phyloP scores from a whole-genome alignment of 2,113 vertebrate genomes.

The Corynorhinus townsendii region DNA sequence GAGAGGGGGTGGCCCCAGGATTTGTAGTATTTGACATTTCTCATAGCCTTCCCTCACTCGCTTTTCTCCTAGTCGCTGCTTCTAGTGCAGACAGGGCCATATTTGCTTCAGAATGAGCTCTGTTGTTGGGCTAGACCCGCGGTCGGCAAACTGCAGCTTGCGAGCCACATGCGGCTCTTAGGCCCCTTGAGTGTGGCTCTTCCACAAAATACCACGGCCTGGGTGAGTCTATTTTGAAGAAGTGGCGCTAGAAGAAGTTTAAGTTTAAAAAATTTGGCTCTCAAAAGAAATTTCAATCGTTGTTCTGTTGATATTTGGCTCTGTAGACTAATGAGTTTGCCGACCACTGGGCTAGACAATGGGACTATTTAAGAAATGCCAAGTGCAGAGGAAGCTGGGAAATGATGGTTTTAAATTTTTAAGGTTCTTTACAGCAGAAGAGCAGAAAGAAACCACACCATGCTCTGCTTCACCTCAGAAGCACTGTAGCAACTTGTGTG shows the following conservation, averaged over 20 bases:
- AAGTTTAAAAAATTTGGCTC: no score
- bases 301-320: no score
- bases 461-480: background rate
- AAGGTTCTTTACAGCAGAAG: constrained; percentile 1
- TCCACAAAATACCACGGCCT: no score
- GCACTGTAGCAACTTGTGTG: background rate
- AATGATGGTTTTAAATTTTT: constrained; percentile 34
- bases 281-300: no score
- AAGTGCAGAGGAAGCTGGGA: background rate
- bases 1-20: background rate
- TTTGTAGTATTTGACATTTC: background rate
- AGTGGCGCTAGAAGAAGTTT: no score
- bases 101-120: background rate
- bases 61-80: background rate
- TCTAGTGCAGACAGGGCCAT: background rate
- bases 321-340: no score
- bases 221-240: no score
- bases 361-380: constrained; percentile 44
- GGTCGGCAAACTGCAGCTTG: no score
- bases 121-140: background rate
- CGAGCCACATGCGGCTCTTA: no score
- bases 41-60: background rate
- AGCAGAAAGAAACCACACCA: background rate
- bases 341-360: background rate
- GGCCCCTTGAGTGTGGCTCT: no score